Base-by-base conservation (phyloP, 1,140 invertebrate genomes). In the Drosophila watanabei region DNA sequence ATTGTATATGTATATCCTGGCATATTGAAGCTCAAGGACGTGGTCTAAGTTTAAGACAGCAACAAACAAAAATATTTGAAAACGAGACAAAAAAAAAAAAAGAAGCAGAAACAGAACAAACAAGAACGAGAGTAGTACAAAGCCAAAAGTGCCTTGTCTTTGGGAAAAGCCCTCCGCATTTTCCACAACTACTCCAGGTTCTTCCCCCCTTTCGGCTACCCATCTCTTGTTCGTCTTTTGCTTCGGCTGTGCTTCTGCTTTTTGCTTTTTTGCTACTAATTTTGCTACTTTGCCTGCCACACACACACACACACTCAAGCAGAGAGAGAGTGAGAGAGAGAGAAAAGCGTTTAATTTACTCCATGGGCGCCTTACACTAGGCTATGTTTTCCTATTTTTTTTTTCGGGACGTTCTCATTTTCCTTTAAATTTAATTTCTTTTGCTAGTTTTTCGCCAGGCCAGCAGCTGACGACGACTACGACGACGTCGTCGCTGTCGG, bases 361-460 rank as follows among this genome's bases (percentile, higher is more conserved):
- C 63, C 43, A 57, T 57, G 41, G 56, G 75, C 69, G 68, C 68
- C 78, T 78, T 66, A 41, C 65, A 70, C 82, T 79, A 71, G 83
- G 82, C 78, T 70, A 80, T 41, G 80, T 37, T 64, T 81, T 64
- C n/a, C 24, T 24, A n/a, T n/a, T 10, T 35, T 52, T 51, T 56
- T 68, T 45, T 20, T 70, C 30, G 32, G 41, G 41, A 18, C 41
- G 54, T 32, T 33, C 32, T 69, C 57, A 51, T 60, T 72, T 72
- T 73, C 69, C 86, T 89, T 89, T 89, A 89, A 89, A 89, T 90
- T 89, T 90, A 90, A 89, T 89, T 90, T 90, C 81, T 89, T 88
- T 72, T 85, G 85, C 78, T 90, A 90, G 81, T 89, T 85, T 85
- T 90, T 64, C 51, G 65, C 56, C 63, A 52, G 71, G 58, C 71